Base-by-base conservation (phyloP, 2,113 vertebrate species). In the Pomatostomus ruficeps region DNA sequence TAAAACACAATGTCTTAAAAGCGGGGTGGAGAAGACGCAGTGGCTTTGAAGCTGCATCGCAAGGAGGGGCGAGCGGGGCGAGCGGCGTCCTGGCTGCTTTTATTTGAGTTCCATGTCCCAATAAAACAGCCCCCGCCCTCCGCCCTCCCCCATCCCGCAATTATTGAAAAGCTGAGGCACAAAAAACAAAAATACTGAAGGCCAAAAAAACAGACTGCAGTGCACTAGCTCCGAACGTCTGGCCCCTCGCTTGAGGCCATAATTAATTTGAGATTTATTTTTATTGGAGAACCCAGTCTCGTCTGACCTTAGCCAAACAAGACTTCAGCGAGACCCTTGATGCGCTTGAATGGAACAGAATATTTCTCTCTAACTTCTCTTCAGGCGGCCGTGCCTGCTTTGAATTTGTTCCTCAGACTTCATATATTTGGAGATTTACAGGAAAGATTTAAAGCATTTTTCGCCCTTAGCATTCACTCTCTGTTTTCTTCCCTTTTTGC, bases 261-360 rank as follows among this genome's bases (percentile, higher is more conserved):
- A 98, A 99, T 99, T 99, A 99, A 99, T 99, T 99, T 99, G 99
- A 99, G 99, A 99, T 99, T 99, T 99, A 99, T 99, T 99, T 99
- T 99, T 99, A 99, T 99, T 99, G 99, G 99, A 99, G 98, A 98
- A 98, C 98, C 97, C 97, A 98, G 98, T 99, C 99, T 99, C 99
- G 98, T 98, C 98, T 98, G 99, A 99, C 98, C 99, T 99, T 99
- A 99, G 98, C 98, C 98, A 99, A 99, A 99, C 99, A 99, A 98
- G 98, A 98, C 99, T 98, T 97, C 98, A 98, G 97, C 98, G 94
- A 98, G 98, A 98, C 98, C 98, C 98, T 98, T 98, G 98, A 99
- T 98, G 98, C 98, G 98, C 98, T 98, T 98, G 98, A 99, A 98
- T 98, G 98, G 98, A 98, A 98, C 95, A 97, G 98, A 98, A 98